A percentile compares a stretch with the other conserved stretches of the same genome.
Conservation (phyloP, 92 coral and sea anemone species). For the Siderastrea siderea region DNA sequence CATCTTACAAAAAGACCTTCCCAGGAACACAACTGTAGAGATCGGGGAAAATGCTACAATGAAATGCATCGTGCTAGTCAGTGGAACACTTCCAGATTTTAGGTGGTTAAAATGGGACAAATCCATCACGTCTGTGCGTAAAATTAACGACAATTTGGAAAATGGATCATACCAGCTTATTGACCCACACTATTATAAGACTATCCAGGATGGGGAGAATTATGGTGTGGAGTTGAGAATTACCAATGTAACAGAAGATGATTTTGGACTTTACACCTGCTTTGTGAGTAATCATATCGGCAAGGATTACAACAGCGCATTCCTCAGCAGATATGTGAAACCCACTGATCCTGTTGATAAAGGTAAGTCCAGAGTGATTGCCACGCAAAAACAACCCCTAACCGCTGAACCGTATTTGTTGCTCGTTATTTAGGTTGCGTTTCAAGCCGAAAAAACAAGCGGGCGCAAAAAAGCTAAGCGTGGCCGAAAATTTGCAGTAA, state of each 20-base stretch:
- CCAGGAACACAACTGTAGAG: constrained; percentile 80
- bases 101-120: constrained; percentile 94
- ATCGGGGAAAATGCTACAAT: constrained; percentile 81
- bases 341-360: not conserved
- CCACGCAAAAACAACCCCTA: not conserved
- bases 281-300: constrained; percentile 94
- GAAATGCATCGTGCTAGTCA: constrained; percentile 88
- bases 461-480: no score
- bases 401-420: not conserved
- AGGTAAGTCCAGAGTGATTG: constrained; percentile 18
- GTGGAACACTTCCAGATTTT: constrained; percentile 95
- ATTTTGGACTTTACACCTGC: constrained; percentile 94
- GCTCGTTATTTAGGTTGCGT: not conserved
- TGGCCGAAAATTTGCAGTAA: no score
- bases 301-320: constrained; percentile 77
- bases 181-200: constrained; percentile 76
- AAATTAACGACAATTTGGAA: constrained; percentile 14
- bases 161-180: constrained; percentile 67
- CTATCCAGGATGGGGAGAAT: constrained; percentile 63
- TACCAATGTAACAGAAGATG: constrained; percentile 86
- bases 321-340: constrained; percentile 52
- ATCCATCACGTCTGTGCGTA: constrained; percentile 68
- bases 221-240: constrained; percentile 81
- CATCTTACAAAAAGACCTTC: constrained; percentile 70
- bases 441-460: no score